phyloP scores from a whole-genome alignment of 2,888 invertebrate genomes.

The Pedicia rivosa region DNA sequence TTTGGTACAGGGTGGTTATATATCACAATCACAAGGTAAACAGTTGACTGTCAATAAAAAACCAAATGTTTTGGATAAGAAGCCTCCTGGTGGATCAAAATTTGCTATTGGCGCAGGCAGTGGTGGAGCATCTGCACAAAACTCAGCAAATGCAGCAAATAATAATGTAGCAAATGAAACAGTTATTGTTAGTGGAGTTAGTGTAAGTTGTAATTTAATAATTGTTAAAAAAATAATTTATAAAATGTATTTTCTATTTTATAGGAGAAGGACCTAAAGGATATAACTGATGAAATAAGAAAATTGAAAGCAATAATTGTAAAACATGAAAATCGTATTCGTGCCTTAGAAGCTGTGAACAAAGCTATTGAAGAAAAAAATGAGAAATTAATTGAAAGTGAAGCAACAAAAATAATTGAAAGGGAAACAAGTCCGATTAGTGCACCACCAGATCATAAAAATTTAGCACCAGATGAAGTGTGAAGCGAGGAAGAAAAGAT shows the following conservation, averaged over 20 bases:
- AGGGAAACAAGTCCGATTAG: constrained; percentile 3
- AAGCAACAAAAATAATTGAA: constrained; percentile 10
- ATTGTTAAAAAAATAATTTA: too few species aligned
- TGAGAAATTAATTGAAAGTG: constrained; percentile 15
- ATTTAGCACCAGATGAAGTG: constrained; percentile 23
- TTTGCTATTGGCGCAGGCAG: constrained; percentile 15
- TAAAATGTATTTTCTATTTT: constrained; percentile 9
- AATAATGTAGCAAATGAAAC: constrained; percentile 17
- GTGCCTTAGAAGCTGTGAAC: constrained; percentile 27
- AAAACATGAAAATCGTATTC: constrained; percentile 65
- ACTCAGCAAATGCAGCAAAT: constrained; percentile 19
- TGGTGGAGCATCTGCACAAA: constrained; percentile 3
- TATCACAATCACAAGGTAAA: constrained; percentile 32
- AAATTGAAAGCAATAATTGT: constrained; percentile 88
- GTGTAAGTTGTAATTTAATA: constrained; percentile 25
- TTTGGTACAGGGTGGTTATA: constrained; percentile 50
- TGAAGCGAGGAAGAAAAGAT: too few species aligned
- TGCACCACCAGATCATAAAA: constrained; percentile 12
- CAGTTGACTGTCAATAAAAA: constrained; percentile 61
- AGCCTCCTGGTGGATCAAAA: constrained; percentile 31
- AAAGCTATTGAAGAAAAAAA: constrained; percentile 22
- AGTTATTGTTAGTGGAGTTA: constrained; percentile 18
- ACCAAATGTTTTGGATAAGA: constrained; percentile 66
- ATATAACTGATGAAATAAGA: constrained; percentile 75
- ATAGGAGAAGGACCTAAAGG: constrained; percentile 48